Base-by-base conservation (phyloP, 2,113 vertebrate genomes). In the Amphiprion percula region DNA sequence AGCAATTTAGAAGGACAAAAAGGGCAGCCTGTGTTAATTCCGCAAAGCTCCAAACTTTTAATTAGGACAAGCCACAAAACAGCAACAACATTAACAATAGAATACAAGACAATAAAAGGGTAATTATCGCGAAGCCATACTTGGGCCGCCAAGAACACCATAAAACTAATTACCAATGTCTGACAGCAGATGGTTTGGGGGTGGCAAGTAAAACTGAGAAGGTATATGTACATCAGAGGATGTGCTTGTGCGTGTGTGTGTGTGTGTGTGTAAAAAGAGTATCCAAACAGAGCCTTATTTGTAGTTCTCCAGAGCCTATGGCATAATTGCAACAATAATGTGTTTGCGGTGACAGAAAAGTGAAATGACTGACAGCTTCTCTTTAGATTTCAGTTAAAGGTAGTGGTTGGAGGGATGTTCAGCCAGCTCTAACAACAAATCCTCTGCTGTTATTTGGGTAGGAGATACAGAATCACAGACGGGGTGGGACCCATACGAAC, bases 121-220 rank as follows among this genome's bases (percentile, higher is more conserved):
- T 92, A 75, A 91, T 93, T 93, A 90, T 79, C 61, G 19, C 84
- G 84, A 80, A 72, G 78, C 88, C 78, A 80, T 82, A 63, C 24
- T 88, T 88, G 41, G 82, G 77, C 81, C 93, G 88, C 88, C 86
- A 94, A 91, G 85, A 91, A 87, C 81, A 89, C 56, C 80, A 88
- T 92, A 91, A 87, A 92, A 93, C 90, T 94, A 93, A 95, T 95
- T 93, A 92, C 69, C 63, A 30, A 78, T 90, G 81, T 74, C 87
- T 93, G 88, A 85, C 83, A 95, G 91, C 82, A 95, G 90, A 92
- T 91, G 49, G 55, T 86, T 68, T 64, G 85, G 50, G 53, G 71
- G 75, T 84, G 84, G 82, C n/a, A 70, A 88, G 78, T 79, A 85
- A 76, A 86, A 84, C 56, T 69, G 46, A 59, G 67, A 81, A 85